Base-by-base conservation (phyloP, 2,113 vertebrate genomes). In the Siniperca chuatsi region DNA sequence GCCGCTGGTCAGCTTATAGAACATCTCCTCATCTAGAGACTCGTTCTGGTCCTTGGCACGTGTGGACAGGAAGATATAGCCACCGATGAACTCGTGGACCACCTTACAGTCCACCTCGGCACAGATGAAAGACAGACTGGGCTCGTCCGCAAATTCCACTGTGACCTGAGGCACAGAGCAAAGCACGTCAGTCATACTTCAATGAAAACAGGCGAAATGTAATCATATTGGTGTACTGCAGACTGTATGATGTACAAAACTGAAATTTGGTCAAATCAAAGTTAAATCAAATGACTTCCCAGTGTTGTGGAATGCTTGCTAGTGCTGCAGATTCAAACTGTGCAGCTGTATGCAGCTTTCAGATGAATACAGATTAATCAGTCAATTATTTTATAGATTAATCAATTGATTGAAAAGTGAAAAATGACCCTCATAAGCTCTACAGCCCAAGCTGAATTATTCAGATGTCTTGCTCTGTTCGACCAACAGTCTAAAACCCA, bases 1-100 rank as follows among this genome's bases (percentile, higher is more conserved):
- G 58, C 98, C 98, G 2, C 98, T 99, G 93, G 98, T 99, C 90
- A 99, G 98, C 96, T 99, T 99, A 95, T 99, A 99, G 96, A 99
- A 99, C 98, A 99, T 99, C 95, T 99, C 98, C 90, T 99, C 98
- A 0, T 99, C 98, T 85, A 99, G 94, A 76, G 98, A 99, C 95
- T 99, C 98, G 18, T 99, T 99, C 95, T 99, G 98, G 93, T 99
- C 98, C 93, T 99, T 99, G 33, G 98, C 98, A 3, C 98, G 96
- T 0, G 98, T 99, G 4, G 98, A 99, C 86, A 99, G 89, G 94
- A 99, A 99, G 93, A 99, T 99, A 95, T 99, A 99, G 74, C 98
- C 98, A 0, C 98, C 98, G 4, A 99, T 99, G 94, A 99, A 99
- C 93, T 99, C 98, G 44, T 99, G 98, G 37, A 99, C 98, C 92